These are phyloP conservation scores for Xanthorhoe spadicearia DNA, from an alignment of 2,888 invertebrate species.

Conservation along the genomic window DNA sequence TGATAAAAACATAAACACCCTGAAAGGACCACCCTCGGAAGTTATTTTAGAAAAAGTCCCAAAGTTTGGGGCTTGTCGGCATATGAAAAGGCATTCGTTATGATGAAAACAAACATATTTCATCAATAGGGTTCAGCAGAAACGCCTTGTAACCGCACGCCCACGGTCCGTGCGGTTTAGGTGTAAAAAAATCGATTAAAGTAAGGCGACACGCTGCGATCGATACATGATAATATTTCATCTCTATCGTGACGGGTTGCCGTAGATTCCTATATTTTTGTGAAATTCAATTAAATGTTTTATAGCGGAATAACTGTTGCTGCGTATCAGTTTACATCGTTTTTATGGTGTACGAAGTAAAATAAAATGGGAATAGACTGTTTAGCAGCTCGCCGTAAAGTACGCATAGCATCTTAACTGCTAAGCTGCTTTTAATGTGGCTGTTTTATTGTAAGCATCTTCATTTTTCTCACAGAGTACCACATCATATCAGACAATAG, in stretches of 20 bases:
- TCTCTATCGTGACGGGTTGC: conserved; percentile 69
- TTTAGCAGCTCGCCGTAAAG: conserved; percentile 48
- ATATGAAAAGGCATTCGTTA: conserved; percentile 71
- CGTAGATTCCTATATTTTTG: conserved; percentile 75
- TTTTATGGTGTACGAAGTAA: conserved; percentile 62
- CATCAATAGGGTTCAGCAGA: conserved; percentile 76
- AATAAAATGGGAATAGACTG: conserved; percentile 57
- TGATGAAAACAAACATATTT: conserved; percentile 81
- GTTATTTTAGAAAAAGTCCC: conserved; percentile 74
- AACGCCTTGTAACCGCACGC: conserved; percentile 80
- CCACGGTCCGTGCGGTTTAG: conserved; percentile 80
- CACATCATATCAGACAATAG: not conserved
- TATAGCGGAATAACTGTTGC: conserved; percentile 70
- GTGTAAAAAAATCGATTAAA: conserved; percentile 85
- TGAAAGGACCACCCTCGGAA: conserved; percentile 69
- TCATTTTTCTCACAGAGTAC: conserved; percentile 40
- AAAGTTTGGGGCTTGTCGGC: conserved; percentile 60
- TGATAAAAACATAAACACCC: conserved; percentile 52
- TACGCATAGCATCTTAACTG: conserved; percentile 46
- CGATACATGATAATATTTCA: conserved; percentile 83
- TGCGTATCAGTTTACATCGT: conserved; percentile 74
- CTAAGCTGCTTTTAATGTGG: conserved; percentile 45
- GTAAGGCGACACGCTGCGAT: conserved; percentile 83
- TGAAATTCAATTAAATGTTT: conserved; percentile 81
- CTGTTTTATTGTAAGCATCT: conserved; percentile 41